These are phyloP conservation scores for Paratilapia polleni DNA, from an alignment of 2,113 vertebrate species.

Conservation along the genomic window DNA sequence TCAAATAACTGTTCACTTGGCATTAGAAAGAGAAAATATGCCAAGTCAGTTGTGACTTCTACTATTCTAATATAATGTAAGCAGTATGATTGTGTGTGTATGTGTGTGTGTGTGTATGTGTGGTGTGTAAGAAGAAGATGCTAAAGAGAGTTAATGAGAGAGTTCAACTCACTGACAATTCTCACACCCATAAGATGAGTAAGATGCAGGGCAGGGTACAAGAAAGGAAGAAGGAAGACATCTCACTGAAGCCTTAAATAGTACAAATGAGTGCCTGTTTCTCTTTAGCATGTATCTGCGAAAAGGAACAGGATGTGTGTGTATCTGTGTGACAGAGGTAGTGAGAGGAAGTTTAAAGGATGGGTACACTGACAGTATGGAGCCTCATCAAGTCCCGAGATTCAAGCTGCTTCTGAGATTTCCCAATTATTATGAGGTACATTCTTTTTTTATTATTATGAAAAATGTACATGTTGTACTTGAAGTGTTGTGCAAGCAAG, in stretches of 20 bases:
- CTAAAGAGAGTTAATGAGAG: slow-evolving; percentile 30
- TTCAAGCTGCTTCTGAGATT: background rate
- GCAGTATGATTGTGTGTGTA: background rate
- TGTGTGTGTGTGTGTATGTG: background rate
- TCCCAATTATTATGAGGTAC: background rate
- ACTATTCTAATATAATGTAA: background rate
- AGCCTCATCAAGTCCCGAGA: background rate
- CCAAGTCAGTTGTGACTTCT: background rate
- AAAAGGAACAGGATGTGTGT: slow-evolving; percentile 56
- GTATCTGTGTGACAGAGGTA: slow-evolving; percentile 17
- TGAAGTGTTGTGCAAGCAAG: background rate
- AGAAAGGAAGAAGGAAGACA: slow-evolving; percentile 14
- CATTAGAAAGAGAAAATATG: background rate
- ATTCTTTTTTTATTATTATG: too few relatives aligned
- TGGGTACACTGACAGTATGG: background rate
- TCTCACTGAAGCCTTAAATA: slow-evolving; percentile 57
- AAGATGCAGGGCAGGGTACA: slow-evolving; percentile 15
- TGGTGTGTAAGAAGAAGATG: background rate
- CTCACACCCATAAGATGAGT: slow-evolving; percentile 35
- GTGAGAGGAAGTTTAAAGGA: slow-evolving; percentile 12
- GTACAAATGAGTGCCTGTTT: slow-evolving; percentile 51
- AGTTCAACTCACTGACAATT: background rate
- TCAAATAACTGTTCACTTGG: background rate
- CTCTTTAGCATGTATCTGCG: slow-evolving; percentile 57
- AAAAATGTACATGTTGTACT: background rate